Evolutionary conservation across 1,140 invertebrate genomes (phyloP).

Genomic region (Zaprionus nigranus): DNA sequence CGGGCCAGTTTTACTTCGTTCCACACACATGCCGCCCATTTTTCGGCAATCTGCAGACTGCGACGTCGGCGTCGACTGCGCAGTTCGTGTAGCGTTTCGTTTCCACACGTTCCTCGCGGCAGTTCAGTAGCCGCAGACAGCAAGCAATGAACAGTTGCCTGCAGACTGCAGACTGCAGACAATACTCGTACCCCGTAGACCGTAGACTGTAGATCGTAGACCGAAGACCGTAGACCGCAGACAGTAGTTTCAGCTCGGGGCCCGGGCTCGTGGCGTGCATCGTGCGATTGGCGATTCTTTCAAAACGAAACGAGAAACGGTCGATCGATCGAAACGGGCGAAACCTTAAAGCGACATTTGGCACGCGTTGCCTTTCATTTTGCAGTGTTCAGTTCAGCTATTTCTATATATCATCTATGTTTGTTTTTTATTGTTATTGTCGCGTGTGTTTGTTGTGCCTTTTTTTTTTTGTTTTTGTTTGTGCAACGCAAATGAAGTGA

Average conservation of each 20-base stretch:
- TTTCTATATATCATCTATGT: slow-evolving; percentile 4
- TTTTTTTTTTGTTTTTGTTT: slow-evolving; percentile 37
- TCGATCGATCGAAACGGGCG: slow-evolving; percentile 8
- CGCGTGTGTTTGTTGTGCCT: slow-evolving; percentile 14
- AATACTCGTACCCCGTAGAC: slow-evolving; percentile 11
- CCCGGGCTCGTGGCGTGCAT: neutral
- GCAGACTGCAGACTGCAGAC: slow-evolving; percentile 18
- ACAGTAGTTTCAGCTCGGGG: neutral
- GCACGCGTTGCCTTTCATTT: slow-evolving; percentile 48
- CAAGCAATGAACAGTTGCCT: slow-evolving; percentile 23
- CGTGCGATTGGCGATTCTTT: neutral
- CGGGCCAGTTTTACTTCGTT: slow-evolving; percentile 18
- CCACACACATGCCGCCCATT: slow-evolving; percentile 48
- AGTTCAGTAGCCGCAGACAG: slow-evolving; percentile 24
- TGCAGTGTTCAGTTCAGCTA: neutral
- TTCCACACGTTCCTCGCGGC: slow-evolving; percentile 14
- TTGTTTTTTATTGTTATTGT: slow-evolving; percentile 35
- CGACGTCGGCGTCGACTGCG: neutral
- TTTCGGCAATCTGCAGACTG: slow-evolving; percentile 17
- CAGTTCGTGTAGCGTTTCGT: slow-evolving; percentile 22
- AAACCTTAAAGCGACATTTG: slow-evolving; percentile 38
- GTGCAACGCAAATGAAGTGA: slow-evolving; percentile 36
- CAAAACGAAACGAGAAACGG: slow-evolving; percentile 2
- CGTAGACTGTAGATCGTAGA: slow-evolving; percentile 13
- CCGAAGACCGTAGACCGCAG: neutral